These are phyloP conservation scores for Leucophenga maculata DNA, from an alignment of 2,888 invertebrate genomes.

Conservation along the genomic window DNA sequence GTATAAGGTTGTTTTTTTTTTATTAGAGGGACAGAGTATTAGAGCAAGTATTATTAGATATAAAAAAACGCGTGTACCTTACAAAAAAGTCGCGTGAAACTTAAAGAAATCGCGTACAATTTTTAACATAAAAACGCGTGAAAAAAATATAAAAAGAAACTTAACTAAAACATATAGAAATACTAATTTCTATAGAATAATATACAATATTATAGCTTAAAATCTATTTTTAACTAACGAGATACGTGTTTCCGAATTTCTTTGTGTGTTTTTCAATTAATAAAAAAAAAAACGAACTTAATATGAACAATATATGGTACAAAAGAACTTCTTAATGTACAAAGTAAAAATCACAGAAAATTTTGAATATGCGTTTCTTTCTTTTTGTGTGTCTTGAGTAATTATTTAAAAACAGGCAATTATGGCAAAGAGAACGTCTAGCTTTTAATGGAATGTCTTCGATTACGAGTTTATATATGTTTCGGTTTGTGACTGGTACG, in stretches of 20 bases:
- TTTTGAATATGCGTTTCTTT: conserved; percentile 28
- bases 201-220: conserved; percentile 34
- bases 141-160: conserved; percentile 13
- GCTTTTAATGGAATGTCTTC: no score
- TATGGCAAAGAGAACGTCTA: no score
- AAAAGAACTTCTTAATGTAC: conserved; percentile 7
- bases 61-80: conserved; percentile 3
- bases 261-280: conserved; percentile 23
- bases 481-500: conserved; percentile 3
- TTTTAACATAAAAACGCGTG: conserved; percentile 12
- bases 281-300: conserved; percentile 11
- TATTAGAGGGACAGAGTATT: neutral
- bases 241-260: no score
- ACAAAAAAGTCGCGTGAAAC: neutral
- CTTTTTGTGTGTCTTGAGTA: neutral
- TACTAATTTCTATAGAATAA: conserved; percentile 16
- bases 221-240: conserved; percentile 31
- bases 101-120: no score
- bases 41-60: neutral
- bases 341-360: conserved; percentile 34
- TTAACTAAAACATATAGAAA: conserved; percentile 26
- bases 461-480: neutral
- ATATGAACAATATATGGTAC: conserved; percentile 16
- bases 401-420: neutral
- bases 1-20: conserved; percentile 14